Evolutionary conservation across 2,113 vertebrate genomes (phyloP).

Genomic region (Mormoops blainvillei): DNA sequence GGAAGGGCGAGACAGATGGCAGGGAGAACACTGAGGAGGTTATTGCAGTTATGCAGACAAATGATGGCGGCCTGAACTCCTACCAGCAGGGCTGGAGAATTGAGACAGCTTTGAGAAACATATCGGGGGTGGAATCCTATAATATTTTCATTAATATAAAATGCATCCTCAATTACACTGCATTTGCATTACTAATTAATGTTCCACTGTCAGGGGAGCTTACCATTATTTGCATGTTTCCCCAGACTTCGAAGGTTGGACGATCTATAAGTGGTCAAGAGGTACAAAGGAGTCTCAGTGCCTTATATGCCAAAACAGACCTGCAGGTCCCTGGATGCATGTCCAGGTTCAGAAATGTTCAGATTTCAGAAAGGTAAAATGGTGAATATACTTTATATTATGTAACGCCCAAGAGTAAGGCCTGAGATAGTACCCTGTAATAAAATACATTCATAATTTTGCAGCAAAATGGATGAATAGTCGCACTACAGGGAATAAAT

Average conservation of each 20-base stretch:
- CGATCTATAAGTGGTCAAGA: not conserved
- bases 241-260: not conserved
- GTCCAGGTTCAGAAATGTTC: not conserved
- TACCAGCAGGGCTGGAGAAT: not conserved
- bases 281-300: not conserved
- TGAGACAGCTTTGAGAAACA: not conserved
- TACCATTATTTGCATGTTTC: not conserved
- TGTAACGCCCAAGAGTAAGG: not conserved
- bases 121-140: not conserved
- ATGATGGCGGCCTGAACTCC: not conserved
- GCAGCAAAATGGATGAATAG: not conserved
- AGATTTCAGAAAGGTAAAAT: not conserved
- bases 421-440: not conserved
- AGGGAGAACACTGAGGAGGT: not conserved
- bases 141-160: not conserved
- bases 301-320: not conserved
- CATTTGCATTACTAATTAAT: conserved; percentile 1
- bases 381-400: not conserved
- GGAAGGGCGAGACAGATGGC: not conserved
- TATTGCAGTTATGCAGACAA: not conserved
- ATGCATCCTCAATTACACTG: not conserved
- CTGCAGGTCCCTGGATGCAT: not conserved
- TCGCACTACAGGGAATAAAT: not conserved
- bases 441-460: not conserved
- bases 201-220: not conserved